Base-by-base conservation (phyloP, 2,888 invertebrate species). In the Ommatoiulus sabulosus region DNA sequence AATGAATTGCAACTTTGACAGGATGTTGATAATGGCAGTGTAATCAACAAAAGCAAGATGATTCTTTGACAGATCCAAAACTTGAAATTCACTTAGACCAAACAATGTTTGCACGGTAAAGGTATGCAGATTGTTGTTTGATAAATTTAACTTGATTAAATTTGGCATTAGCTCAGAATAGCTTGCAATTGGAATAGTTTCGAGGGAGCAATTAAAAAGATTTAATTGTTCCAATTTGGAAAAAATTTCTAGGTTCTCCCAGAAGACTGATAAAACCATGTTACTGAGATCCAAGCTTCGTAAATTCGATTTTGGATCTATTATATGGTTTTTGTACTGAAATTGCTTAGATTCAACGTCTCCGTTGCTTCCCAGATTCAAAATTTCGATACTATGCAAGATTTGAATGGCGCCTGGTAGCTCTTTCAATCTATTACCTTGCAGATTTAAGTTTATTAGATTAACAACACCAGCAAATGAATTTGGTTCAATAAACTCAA, bases 381-480 rank as follows among this genome's bases (percentile, higher is more conserved):
- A 17, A 8, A 17, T 52, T 52, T 52, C 52, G 52, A 52, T 52
- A 12, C 17, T 52, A 12, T 52, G 52, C 17, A 52, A n/a, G 2
- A 24, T 72, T 20, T 24, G 44, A 15, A 72, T 17, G 12, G 87
- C 44, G 17, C 17, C n/a, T 2, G 87, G 80, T 17, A 87, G 24
- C 43, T 43, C 44, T 15, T 72, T 43, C 7, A 87, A 17, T 43
- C 17, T 57, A 72, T 87, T 87, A 15, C 87, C 46, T n/a, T 43
- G 4, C 20, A 87, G 87, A 87, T 35, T 46, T 35, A 87, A 43
- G 7, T 10, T 43, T 72, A 7, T n/a, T 17, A 87, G 80, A 43
- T 87, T 57, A 35, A n/a, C 35, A 12, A 87, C n/a, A 43, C 72
- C 72, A 57, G 17, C 44, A 24, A 57, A 87, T 6, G 87, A 2